Evolutionary conservation across 2,888 invertebrate genomes (phyloP), one percentile per base, ranked within the genome.

Genomic region (Macrostomum cliftonense): DNA sequence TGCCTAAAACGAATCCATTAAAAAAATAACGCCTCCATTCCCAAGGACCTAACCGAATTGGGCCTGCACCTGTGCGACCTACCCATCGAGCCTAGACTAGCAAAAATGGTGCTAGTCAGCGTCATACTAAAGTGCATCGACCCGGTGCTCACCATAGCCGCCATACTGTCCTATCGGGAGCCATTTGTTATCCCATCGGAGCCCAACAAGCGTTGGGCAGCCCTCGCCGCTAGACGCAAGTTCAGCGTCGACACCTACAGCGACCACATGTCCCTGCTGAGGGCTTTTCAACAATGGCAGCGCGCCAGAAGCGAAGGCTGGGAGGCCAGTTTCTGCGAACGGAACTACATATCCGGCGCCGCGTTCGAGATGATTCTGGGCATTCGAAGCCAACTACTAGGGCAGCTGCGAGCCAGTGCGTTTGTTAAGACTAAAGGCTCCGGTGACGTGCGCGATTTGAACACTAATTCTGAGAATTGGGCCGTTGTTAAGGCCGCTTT

Each of bases 351-450:
- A 47, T 82, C 82, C 39, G 75, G 79, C 0, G 79, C 83, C 0
- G 79, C 82, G 0, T 85, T 95, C 84, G 85, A 87, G 63, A 82
- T 84, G 78, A 81, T 93, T 28, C 77, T 80, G 12, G 83, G 82
- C 1, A 82, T 85, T 61, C 77, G 59, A 20, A 76, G 80, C 0
- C 86, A 87, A 61, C 72, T 93, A 28, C 71, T 87, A 36, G 82
- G 83, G 0, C 82, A 88, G 61, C 71, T 91, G 4, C 72, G 82
- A 45, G 73, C 73, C 2, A 74, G 81, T 1, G 79, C 82, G 2
- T 80, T 85, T 59, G 79, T 86, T 1, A 56, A 68, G 49, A 61
- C 64, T 75, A 50, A 61, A 44, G 68, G 72, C 12, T 62, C 62
- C 28, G 70, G 72, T 5, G 81, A 81, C 60, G 79, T 84, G 52